Percentiles rank a stretch among this genome's conserved stretches.
Conservation (phyloP, 2,888 invertebrate genomes). For the Agrochola circellaris region DNA sequence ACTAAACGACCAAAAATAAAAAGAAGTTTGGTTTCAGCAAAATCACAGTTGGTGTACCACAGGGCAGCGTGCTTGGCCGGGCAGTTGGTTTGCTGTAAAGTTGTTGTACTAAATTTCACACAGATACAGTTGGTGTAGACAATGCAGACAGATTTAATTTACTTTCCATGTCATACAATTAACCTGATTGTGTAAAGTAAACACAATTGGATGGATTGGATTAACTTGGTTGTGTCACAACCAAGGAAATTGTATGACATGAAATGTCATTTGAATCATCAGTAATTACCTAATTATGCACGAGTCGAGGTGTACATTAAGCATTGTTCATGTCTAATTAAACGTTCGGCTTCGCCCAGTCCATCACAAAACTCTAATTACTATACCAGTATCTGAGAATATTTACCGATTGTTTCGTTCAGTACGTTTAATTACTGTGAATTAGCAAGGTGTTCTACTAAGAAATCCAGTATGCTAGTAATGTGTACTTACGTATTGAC, state of each 20-base stretch:
- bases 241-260: background rate
- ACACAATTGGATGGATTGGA: no score
- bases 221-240: background rate
- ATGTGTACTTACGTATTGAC: conserved; percentile 5
- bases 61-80: background rate
- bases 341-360: conserved; percentile 13
- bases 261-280: conserved; percentile 14
- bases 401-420: conserved; percentile 4
- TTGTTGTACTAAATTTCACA: background rate
- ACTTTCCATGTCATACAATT: background rate
- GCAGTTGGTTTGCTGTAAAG: no score
- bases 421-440: conserved; percentile 16
- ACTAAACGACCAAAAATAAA: background rate
- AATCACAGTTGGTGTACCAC: background rate
- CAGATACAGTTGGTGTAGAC: background rate
- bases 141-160: background rate
- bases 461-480: background rate
- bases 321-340: conserved; percentile 19
- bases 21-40: no score
- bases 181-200: no score
- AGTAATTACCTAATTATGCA: conserved; percentile 6
- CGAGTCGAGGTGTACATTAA: background rate
- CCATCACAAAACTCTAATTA: conserved; percentile 16
- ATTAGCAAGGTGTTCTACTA: conserved; percentile 17
- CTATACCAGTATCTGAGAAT: conserved; percentile 20